Evolutionary conservation across 2,797 vertebrate genomes (phyloP).

Genomic region (Labroides dimidiatus): DNA sequence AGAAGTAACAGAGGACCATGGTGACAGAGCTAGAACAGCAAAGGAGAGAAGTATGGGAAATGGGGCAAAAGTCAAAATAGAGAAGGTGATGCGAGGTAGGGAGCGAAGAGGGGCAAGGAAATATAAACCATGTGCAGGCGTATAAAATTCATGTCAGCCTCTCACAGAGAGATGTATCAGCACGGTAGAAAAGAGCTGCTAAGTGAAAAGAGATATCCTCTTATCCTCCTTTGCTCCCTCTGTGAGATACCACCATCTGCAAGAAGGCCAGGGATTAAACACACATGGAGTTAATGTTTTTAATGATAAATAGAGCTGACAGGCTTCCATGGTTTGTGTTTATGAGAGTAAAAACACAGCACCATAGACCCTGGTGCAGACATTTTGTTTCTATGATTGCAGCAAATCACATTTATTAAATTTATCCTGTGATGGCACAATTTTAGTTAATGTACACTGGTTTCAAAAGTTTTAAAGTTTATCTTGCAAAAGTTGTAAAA

Average conservation of each 20-base stretch:
- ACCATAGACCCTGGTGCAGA: constrained; percentile 37
- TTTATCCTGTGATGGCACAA: constrained; percentile 6
- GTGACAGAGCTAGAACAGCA: constrained; percentile 30
- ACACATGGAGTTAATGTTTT: constrained; percentile 57
- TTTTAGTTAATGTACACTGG: background rate
- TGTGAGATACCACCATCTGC: constrained; percentile 46
- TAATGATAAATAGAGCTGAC: constrained; percentile 54
- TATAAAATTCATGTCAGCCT: constrained; percentile 56
- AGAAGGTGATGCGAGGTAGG: constrained; percentile 35
- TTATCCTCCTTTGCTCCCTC: constrained; percentile 44
- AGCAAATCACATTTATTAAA: constrained; percentile 22
- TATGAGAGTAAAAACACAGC: constrained; percentile 61
- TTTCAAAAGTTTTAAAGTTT: too few relatives aligned
- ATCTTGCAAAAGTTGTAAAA: too few relatives aligned
- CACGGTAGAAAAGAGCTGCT: constrained; percentile 37
- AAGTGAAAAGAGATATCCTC: constrained; percentile 45
- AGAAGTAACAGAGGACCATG: constrained; percentile 5
- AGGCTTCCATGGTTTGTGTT: constrained; percentile 58
- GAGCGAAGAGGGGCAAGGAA: constrained; percentile 47
- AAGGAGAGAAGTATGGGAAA: constrained; percentile 31
- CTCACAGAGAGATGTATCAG: constrained; percentile 41
- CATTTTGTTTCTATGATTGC: constrained; percentile 39
- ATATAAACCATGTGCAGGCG: constrained; percentile 72
- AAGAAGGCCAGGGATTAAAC: constrained; percentile 26
- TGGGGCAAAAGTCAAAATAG: constrained; percentile 50